Conservation (phyloP, 2,797 vertebrate genomes). For the Anomalospiza imberbis region DNA sequence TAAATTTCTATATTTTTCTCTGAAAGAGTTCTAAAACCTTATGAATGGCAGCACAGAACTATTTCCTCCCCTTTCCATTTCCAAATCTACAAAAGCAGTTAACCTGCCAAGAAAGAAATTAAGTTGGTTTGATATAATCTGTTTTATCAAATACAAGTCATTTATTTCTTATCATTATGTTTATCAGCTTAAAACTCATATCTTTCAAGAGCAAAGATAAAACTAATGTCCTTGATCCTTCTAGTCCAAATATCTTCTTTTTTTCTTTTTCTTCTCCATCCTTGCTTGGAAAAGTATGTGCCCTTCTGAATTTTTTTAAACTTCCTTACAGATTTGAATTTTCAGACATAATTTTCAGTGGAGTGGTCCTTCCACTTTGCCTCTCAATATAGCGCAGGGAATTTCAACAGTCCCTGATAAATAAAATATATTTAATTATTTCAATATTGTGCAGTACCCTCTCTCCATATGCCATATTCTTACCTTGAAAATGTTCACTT, state of each 20-base stretch:
- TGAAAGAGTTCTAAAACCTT: neutral
- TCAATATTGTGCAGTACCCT: neutral
- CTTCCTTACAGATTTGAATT: neutral
- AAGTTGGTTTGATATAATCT: neutral
- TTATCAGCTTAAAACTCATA: neutral
- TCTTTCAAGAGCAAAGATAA: neutral
- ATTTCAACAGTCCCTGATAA: neutral
- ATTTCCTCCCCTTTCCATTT: neutral
- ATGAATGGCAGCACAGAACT: neutral
- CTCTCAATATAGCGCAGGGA: neutral
- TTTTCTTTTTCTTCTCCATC: rapidly evolving
- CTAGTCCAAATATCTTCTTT: neutral
- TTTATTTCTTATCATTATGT: neutral
- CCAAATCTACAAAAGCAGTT: neutral
- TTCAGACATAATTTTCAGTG: neutral
- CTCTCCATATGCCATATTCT: neutral
- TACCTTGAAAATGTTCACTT: neutral
- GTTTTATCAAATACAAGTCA: neutral
- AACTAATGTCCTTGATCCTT: neutral
- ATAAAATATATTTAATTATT: neutral
- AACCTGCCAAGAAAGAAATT: neutral
- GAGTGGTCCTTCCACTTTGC: neutral
- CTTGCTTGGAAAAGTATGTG: neutral
- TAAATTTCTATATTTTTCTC: neutral
- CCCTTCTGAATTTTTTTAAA: neutral